Evolutionary conservation across 2,797 vertebrate genomes (phyloP), one percentile per base, ranked within the genome.

Genomic region (Acridotheres tristis): DNA sequence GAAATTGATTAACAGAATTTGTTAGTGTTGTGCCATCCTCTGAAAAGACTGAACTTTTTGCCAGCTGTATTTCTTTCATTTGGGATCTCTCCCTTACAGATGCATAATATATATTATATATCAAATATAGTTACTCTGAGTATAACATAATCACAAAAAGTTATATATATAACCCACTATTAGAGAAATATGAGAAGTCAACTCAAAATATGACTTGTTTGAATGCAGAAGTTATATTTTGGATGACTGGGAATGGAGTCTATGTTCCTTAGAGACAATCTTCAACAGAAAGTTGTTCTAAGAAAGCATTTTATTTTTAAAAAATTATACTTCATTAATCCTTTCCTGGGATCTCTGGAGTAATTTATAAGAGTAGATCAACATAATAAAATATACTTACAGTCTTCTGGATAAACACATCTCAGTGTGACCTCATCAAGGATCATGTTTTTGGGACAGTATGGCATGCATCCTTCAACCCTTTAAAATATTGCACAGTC

Each of bases 381-480:
- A n/a, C n/a, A 57, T 34, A 55, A 74, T n/a, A 58, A 91, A 81
- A 30, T 23, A 76, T 84, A 99, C 99, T 99, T 97, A 99, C 99
- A 99, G 96, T 99, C 99, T 97, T 98, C 99, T 85, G 96, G 98
- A 97, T 99, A 99, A 91, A 99, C 99, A 97, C 99, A 99, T 98
- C 99, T 99, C 94, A 98, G 98, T 22, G 99, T 99, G 96, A 99
- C 91, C 87, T 99, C 99, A 97, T 99, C 99, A 40, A 99, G 98
- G 74, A 99, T 98, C 99, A 99, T 99, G 89, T 97, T 98, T 97
- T 98, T 99, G 69, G 99, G 99, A 96, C 99, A 99, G 61, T 98
- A 98, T 6, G 99, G 99, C 96, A 99, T 99, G 95, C 99, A 99
- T 95, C 99, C 99, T 97, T 99, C 99, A 93, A 99, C 99, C 59